phyloP scores from a whole-genome alignment of 2,888 invertebrate species.

The Drosophila flavopinicola region DNA sequence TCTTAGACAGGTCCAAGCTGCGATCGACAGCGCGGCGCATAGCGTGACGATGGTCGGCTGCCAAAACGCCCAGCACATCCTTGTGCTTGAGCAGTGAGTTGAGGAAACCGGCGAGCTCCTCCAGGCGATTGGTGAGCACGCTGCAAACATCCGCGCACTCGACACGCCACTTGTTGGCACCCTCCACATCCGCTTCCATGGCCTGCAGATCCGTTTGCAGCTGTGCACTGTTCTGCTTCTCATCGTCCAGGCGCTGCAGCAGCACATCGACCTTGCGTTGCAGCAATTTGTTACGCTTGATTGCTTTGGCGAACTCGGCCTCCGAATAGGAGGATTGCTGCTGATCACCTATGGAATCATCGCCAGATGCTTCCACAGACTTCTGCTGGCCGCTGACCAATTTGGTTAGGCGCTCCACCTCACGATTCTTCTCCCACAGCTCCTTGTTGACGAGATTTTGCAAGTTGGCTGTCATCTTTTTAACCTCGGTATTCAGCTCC shows the following conservation, averaged over 20 bases:
- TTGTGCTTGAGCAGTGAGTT: conserved; percentile 86
- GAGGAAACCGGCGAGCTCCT: conserved; percentile 87
- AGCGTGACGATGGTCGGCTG: conserved; percentile 85
- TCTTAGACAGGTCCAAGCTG: conserved; percentile 86
- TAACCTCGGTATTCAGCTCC: conserved; percentile 85
- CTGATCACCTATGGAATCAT: conserved; percentile 61
- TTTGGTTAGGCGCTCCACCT: conserved; percentile 85
- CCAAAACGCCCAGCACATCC: conserved; percentile 85
- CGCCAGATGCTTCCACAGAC: conserved; percentile 41
- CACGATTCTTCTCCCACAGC: conserved; percentile 86
- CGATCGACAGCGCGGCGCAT: conserved; percentile 86
- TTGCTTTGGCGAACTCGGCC: conserved; percentile 75
- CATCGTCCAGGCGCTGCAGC: conserved; percentile 71
- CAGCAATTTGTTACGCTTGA: conserved; percentile 81
- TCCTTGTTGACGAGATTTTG: conserved; percentile 86
- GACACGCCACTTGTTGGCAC: conserved; percentile 81
- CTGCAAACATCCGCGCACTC: conserved; percentile 83
- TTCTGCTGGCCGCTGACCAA: conserved; percentile 59
- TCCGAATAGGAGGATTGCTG: conserved; percentile 82
- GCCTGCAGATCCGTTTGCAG: conserved; percentile 74
- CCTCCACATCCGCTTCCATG: conserved; percentile 76
- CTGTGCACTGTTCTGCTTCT: conserved; percentile 68
- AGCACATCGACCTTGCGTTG: conserved; percentile 82
- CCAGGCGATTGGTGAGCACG: conserved; percentile 86
- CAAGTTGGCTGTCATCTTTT: conserved; percentile 83